Base-by-base conservation (phyloP, 1,140 invertebrate species). In the Caenorhabditis latens region DNA sequence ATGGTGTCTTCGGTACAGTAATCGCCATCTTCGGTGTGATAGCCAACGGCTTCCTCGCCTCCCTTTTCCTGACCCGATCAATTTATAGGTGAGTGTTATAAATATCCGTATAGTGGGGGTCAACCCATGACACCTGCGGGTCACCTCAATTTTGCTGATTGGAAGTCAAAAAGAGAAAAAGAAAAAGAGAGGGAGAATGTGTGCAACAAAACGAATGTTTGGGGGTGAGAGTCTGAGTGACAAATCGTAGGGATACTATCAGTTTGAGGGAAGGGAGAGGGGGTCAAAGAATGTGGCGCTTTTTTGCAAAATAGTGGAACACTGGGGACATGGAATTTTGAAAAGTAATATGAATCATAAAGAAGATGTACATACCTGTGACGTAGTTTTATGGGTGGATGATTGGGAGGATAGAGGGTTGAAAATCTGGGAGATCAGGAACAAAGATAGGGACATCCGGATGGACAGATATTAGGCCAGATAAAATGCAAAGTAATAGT, bases 1-100 rank as follows among this genome's bases (percentile, higher is more conserved):
- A 84, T 21, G 89, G 87, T 6, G 85, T 89, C 11, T 57, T 89
- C 50, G 89, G 89, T 42, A 87, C 84, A 14, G 43, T 53, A 9
- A 71, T 89, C 48, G 87, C 89, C 40, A 16, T 89, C 2, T 86
- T 89, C 46, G 89, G 89, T 7, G 61, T 89, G 7, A 57, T 89
- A 11, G 79, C 86, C 71, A 89, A 89, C 50, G 84, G 75, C 21
- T 84, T 88, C 24, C 88, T 89, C n/a, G 87, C 88, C 32, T 79
- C 79, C 4, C 85, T 89, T 16, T 89, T 89, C 43, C 57, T 89
- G 9, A 89, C 87, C 6, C 53, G 89, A 46, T 16, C 87, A 50
- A 55, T 53, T 63, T 88, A 88, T 67, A 75, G 87, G 87, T 61
- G 19, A 46, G 58, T 67, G 4, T 46, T 40, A 13, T 63, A 32